Base-by-base conservation (phyloP, 2,888 invertebrate species). In the Caenorhabditis afra region DNA sequence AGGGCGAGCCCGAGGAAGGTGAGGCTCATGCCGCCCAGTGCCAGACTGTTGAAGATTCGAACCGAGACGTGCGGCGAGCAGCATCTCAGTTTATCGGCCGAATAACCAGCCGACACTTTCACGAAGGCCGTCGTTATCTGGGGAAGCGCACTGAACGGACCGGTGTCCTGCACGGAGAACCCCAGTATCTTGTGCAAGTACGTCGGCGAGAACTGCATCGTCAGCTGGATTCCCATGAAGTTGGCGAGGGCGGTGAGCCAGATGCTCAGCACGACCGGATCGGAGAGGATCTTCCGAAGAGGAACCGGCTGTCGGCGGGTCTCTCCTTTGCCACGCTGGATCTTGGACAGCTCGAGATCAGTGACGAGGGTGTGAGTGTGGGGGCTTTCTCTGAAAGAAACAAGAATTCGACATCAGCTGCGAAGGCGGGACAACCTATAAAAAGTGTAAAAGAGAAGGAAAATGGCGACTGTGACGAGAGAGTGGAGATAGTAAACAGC, bases 401-500 rank as follows among this genome's bases (percentile, higher is more conserved):
- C 29, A 29, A 7, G 29, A n/a, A n/a, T n/a, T n/a, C 7, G 29
- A 7, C 4, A 29, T 29, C 29, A 29, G 29, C 29, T 29, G 29
- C 4, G 4, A 29, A n/a, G n/a, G n/a, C n/a, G n/a, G n/a, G 29
- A 29, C 29, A 29, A 29, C 29, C 29, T 29, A 29, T 29, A 29
- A 29, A 29, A 29, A 29, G 3, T 5, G 66, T 77, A 77, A 57
- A 82, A 83, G 1, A 85, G 67, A 2, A 76, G 50, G 55, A 82
- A 85, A 44, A 83, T 74, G 0, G 79, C 77, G 29, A 75, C 67
- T n/a, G 82, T 82, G 35, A 85, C 80, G 18, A 81, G 70, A 1
- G 85, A 81, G 50, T 85, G 85, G 14, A 85, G 53, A 44, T 85
- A 85, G 53, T 83, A 85, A 47, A 85, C 85, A 22, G 81, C 71